Conservation (phyloP, 2,113 vertebrate genomes). For the Calonectris borealis region DNA sequence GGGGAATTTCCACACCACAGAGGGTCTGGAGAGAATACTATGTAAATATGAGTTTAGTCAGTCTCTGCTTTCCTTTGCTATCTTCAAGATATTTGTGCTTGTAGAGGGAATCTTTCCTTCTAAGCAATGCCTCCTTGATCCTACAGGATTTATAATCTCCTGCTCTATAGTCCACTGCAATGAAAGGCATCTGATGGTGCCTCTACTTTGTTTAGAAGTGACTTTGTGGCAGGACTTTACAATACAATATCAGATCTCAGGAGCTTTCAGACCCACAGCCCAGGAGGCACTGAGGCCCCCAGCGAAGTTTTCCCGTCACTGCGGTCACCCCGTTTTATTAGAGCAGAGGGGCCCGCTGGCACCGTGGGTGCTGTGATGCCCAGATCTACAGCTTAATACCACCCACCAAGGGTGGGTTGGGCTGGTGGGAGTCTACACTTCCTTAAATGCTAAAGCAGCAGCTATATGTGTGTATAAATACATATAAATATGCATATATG, state of each 20-base stretch:
- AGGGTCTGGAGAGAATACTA: neutral
- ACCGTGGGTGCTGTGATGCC: neutral
- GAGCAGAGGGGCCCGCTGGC: neutral
- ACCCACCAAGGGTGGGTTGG: neutral
- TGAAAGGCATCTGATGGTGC: neutral
- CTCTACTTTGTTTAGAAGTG: neutral
- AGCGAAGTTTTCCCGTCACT: accelerated
- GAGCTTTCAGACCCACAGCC: neutral
- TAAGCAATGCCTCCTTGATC: neutral
- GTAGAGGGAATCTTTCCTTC: neutral
- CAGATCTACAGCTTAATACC: neutral
- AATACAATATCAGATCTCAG: neutral
- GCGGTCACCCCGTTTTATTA: accelerated
- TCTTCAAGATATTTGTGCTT: neutral
- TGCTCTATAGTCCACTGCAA: neutral
- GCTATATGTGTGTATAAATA: neutral
- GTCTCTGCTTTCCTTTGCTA: neutral
- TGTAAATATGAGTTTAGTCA: neutral
- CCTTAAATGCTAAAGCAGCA: neutral
- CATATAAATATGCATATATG: neutral
- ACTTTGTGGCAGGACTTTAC: neutral
- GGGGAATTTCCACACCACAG: neutral
- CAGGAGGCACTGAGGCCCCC: neutral
- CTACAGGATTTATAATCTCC: neutral
- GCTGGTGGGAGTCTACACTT: neutral